Percentiles rank a stretch among this genome's conserved stretches.
Conservation (phyloP, 2,888 invertebrate species). For the Beris chalybata region DNA sequence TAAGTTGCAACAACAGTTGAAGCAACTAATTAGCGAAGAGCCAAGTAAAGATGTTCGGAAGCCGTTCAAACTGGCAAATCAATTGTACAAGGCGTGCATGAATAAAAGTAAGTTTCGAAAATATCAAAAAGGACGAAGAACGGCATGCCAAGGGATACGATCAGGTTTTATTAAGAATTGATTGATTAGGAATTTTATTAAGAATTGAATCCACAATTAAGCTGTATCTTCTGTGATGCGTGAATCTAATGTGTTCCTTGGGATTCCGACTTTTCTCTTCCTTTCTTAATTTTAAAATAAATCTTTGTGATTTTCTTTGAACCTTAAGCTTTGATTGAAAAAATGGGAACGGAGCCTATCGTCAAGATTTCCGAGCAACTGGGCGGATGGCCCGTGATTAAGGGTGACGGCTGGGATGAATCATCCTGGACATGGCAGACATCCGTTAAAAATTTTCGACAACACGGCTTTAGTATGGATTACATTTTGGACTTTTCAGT, state of each 20-base stretch:
- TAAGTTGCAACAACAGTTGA: constrained; percentile 56
- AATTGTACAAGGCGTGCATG: constrained; percentile 57
- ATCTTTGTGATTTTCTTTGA: no score
- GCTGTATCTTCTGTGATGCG: no score
- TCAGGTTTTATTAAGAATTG: no score
- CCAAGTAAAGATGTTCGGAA: constrained; percentile 50
- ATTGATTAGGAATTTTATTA: no score
- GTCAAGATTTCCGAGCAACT: constrained; percentile 70
- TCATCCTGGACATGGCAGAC: constrained; percentile 77
- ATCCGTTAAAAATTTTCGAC: constrained; percentile 79
- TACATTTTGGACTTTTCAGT: constrained; percentile 90
- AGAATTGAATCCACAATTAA: no score
- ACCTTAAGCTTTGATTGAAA: constrained; percentile 74
- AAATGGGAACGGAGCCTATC: constrained; percentile 74
- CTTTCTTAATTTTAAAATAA: no score
- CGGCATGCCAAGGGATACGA: no score
- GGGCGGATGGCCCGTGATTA: constrained; percentile 93
- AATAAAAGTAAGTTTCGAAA: constrained; percentile 52
- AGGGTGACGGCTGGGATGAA: constrained; percentile 74
- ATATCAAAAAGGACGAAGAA: neutral
- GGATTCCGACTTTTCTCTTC: no score
- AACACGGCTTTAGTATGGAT: constrained; percentile 82
- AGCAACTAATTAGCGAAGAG: constrained; percentile 53
- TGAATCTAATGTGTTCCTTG: no score
- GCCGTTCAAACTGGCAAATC: constrained; percentile 55